Base-by-base conservation (phyloP, 2,888 invertebrate species). In the Athalia cordata region DNA sequence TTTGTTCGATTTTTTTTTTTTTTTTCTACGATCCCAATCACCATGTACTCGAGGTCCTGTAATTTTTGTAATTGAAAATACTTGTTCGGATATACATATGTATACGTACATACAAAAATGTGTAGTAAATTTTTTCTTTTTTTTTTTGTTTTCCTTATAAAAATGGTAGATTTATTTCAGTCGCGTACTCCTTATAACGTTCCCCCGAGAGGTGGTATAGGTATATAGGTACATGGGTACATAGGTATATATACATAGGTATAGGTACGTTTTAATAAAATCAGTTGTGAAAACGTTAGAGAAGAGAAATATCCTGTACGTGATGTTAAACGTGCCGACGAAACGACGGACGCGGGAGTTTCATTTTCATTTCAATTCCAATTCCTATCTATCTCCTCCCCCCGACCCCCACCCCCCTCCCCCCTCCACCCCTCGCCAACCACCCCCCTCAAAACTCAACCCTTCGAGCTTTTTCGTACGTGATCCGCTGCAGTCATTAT, bases 161-260 rank as follows among this genome's bases (percentile, higher is more conserved):
- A 29, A 29, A 29, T 29, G 29, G 29, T 29, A 29, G 29, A 29
- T 29, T 29, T 70, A 70, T 70, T 70, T 57, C 45, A 70, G 57
- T 70, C 55, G 70, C 70, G 70, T 70, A 45, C 43, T 66, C 45
- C 7, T n/a, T 43, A 43, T 11, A 70, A 55, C n/a, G 55, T 55
- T 9, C 11, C 11, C 9, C 29, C 8, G 55, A 13, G 15, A 7
- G 62, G 15, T 43, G 6, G 8, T 29, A 7, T 7, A 64, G 29
- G 64, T 15, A 7, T 15, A 43, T 7, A 29, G 47, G 49, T 43
- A 43, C n/a, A 66, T 7, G n/a, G 49, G 49, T 3, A 49, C 11
- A 13, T 4, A 66, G 13, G 7, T 7, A 65, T 7, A 6, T 29
- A 13, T 13, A 49, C 7, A n/a, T 47, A 13, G 45, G 13, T 49